Conservation (phyloP, 1,140 invertebrate genomes). For the Euwallacea fornicatus region DNA sequence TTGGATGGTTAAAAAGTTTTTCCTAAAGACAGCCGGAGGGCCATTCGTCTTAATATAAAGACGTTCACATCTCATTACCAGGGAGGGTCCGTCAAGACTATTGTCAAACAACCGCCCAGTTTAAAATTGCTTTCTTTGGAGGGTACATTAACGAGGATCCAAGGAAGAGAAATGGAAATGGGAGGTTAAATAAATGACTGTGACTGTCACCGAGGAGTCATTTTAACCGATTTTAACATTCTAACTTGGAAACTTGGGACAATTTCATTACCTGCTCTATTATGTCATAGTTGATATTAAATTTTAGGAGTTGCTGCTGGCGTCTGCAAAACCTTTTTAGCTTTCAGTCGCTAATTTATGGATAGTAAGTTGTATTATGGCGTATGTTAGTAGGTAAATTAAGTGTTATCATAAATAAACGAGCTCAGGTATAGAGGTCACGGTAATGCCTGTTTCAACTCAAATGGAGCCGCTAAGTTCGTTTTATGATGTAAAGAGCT, state of each 20-base stretch:
- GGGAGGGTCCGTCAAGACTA: not conserved
- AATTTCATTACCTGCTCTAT: no score
- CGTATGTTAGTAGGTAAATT: no score
- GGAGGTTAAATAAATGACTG: not conserved
- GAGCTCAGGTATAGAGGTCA: no score
- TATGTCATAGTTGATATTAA: no score
- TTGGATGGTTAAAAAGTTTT: not conserved
- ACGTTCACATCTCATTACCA: conserved; percentile 4
- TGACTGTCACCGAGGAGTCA: no score
- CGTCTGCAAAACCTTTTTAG: not conserved
- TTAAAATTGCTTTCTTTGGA: conserved; percentile 2
- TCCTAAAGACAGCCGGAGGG: not conserved
- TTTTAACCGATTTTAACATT: not conserved
- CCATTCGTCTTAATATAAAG: not conserved
- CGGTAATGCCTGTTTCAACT: no score
- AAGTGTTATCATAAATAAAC: no score
- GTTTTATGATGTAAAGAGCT: no score
- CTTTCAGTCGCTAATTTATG: not conserved
- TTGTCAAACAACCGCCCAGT: not conserved
- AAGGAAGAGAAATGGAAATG: not conserved
- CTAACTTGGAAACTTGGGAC: no score
- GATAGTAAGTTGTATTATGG: no score
- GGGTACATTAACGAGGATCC: not conserved
- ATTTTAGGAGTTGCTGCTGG: no score
- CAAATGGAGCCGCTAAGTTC: no score